Evolutionary conservation across 2,888 invertebrate genomes (phyloP).

Genomic region (Pediacus dermestoides): DNA sequence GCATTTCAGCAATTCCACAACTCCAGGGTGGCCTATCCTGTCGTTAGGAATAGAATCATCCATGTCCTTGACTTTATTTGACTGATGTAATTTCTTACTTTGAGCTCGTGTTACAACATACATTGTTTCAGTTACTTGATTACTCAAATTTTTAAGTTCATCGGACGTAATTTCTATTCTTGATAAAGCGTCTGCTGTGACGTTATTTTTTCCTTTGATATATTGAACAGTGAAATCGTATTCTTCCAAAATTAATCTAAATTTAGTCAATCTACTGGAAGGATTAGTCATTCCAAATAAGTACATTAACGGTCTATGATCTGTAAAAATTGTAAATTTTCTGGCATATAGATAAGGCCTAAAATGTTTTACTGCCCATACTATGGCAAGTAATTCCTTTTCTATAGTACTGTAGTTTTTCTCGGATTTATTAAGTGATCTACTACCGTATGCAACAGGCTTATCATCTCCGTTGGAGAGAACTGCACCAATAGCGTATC

Average conservation of each 20-base stretch:
- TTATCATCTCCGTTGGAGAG: slow-evolving; percentile 13
- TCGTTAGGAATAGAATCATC: background rate
- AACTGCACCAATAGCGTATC: slow-evolving; percentile 15
- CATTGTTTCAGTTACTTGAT: background rate
- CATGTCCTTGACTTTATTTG: too few relatives aligned
- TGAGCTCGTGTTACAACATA: slow-evolving; percentile 11
- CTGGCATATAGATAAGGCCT: background rate
- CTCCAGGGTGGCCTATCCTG: slow-evolving; percentile 10
- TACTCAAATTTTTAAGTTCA: slow-evolving; percentile 11
- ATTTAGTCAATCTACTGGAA: slow-evolving; percentile 25
- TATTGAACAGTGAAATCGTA: slow-evolving; percentile 11
- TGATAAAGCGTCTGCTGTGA: slow-evolving; percentile 12
- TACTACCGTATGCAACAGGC: slow-evolving; percentile 14
- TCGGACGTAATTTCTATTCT: slow-evolving; percentile 8
- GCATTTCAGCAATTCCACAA: slow-evolving; percentile 15
- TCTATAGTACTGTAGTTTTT: slow-evolving; percentile 7
- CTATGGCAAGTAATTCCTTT: slow-evolving; percentile 23
- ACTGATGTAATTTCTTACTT: too few relatives aligned
- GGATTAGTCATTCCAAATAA: slow-evolving; percentile 3
- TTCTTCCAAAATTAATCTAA: slow-evolving; percentile 25
- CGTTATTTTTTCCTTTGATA: slow-evolving; percentile 11
- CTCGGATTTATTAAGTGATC: slow-evolving; percentile 15
- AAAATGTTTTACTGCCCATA: slow-evolving; percentile 17
- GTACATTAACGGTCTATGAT: slow-evolving; percentile 3
- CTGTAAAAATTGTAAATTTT: background rate